Percentiles rank a stretch among this genome's conserved stretches.
Conservation (phyloP, 2,113 vertebrate genomes). For the Daphoenositta chrysoptera region DNA sequence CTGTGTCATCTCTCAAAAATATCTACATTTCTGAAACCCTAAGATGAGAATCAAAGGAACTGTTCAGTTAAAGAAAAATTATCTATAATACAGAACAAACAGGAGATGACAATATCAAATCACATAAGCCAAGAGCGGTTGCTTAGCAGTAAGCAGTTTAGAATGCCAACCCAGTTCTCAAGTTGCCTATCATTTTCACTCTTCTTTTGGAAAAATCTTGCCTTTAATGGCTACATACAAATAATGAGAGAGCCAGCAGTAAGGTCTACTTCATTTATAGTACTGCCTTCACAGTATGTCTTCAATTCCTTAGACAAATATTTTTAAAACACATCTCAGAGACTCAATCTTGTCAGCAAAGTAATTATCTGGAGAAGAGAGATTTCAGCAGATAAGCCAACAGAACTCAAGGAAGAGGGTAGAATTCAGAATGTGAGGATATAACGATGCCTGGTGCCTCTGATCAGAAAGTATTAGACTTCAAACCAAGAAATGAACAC, state of each 20-base stretch:
- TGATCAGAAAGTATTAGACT: background rate
- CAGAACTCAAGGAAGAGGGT: background rate
- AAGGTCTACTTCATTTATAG: background rate
- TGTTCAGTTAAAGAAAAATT: background rate
- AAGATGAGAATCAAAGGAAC: background rate
- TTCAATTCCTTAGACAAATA: background rate
- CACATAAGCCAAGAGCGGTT: background rate
- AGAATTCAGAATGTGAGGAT: background rate
- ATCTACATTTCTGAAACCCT: background rate
- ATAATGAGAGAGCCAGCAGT: background rate
- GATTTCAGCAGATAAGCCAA: background rate
- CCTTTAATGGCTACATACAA: background rate
- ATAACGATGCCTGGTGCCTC: background rate
- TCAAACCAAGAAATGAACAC: conserved; percentile 5
- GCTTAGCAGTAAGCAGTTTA: background rate
- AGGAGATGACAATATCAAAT: background rate
- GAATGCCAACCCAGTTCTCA: background rate
- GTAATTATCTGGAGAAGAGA: background rate
- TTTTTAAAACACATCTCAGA: background rate
- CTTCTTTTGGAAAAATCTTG: background rate
- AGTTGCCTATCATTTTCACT: background rate
- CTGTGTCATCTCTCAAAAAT: background rate
- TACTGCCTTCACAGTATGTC: background rate
- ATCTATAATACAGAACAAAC: background rate
- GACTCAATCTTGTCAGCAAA: background rate